Evolutionary conservation across 1,140 invertebrate species (phyloP), one percentile per base, ranked within the genome.

Genomic region (Cryptotermes secundus): DNA sequence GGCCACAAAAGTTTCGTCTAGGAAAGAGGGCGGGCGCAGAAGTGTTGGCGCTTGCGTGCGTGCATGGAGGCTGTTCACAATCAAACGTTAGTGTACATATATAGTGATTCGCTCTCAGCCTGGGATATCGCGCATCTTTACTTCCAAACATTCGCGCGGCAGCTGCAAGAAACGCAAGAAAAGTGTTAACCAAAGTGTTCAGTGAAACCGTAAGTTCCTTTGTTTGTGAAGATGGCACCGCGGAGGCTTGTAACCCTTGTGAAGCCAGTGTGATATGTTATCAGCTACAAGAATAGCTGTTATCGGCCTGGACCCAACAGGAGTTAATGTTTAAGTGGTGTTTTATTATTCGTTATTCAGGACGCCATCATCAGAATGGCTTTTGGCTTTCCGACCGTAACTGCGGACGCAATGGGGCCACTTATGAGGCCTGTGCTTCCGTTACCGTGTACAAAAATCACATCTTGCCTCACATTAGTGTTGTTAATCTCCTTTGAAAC

Each of bases 401-500:
- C 42, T 31, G 36, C 35, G 42, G 22, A 36, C 35, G 12, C 81
- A 9, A 19, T 4, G 10, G 22, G 16, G 81, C 81, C 31, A 9
- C 35, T 19, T 19, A 9, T 34, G 79, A 80, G 31, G 79, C 10
- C 34, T 36, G 14, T n/a, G 35, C 45, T 53, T 9, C 16, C 65
- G 3, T 24, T 81, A 10, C 84, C 81, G 34, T 81, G 42, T 89
- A 90, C 89, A 85, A 90, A 90, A 90, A 88, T 89, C 86, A 93
- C 93, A 86, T 94, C 93, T 83, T 92, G 92, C 87, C 90, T 93
- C 83, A 94, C 93, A 86, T 91, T 96, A 87, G 92, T 96, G 86
- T 92, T 95, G 87, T 91, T 96, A 88, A 92, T 94, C 86, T 95
- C 93, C 90, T 92, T 96, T 87, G 94, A 96, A 92, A 95, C 94